Base-by-base conservation (phyloP, 2,888 invertebrate species). In the Xestia rhomboidea region DNA sequence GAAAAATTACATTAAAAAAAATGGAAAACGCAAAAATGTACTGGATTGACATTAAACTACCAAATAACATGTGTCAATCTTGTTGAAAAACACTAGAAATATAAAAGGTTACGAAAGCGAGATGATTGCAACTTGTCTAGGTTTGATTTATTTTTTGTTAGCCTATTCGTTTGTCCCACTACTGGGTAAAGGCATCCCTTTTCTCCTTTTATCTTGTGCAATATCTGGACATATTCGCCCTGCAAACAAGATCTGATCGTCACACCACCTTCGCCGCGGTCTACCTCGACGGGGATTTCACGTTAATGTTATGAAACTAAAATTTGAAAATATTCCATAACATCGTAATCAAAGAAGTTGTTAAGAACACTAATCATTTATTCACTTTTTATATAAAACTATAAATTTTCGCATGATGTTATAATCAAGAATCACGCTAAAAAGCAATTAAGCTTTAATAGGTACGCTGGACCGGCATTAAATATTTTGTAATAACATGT, bases 351-450 rank as follows among this genome's bases (percentile, higher is more conserved):
- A 63, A 69, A 60, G 24, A 41, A 21, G 67, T 49, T 21, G 57
- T 30, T 49, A 49, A 57, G 41, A 64, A 46, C 30, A 64, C n/a
- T 38, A 67, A 66, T 67, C 7, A 64, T 66, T 75, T 38, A n/a
- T 57, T 83, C 27, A 57, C n/a, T 83, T 70, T 83, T 73, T 73
- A 73, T 30, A 46, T 60, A 38, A 57, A 79, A 51, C 49, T 57
- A 83, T 73, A 44, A 73, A 70, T 68, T 71, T 72, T 80, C 54
- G 13, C 68, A 41, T 79, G 51, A 79, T 74, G 67, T 73, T 69
- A 62, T 81, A 73, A 81, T 84, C 67, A 73, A 44, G 69, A 41
- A 54, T 51, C 85, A 83, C 67, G 85, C 76, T 34, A 81, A 70
- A 44, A 24, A 41, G 70, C 38, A 54, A 84, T 83, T 82, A 64